Base-by-base conservation (phyloP, 2,888 invertebrate species). In the Pseudococcus viburni region DNA sequence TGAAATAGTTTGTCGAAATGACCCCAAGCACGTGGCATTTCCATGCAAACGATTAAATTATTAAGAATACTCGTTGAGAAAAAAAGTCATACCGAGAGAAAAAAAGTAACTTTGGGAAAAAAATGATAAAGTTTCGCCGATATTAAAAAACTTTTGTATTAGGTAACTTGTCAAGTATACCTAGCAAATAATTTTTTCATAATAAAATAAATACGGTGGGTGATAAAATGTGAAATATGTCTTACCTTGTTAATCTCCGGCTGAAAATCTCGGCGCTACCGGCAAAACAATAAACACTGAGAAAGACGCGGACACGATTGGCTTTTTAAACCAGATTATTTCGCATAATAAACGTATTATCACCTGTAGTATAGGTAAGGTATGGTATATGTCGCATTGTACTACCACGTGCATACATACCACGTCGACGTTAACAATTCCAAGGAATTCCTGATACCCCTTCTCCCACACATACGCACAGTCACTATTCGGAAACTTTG, bases 241-340 rank as follows among this genome's bases (percentile, higher is more conserved):
- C 88, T 80, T 88, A 88, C 88, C 88, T 88, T 68, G 88, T 55
- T 77, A 87, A 80, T 55, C 51, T 83, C 73, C 11, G 19, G n/a
- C 12, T 12, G 46, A 86, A 86, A 86, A 68, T 68, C 88, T 83
- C 39, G 80, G 42, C 59, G 59, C 77, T 80, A 33, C 80, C 55
- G 88, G 88, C 88, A 88, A 88, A 88, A 88, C 88, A 88, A 88
- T 80, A 80, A 88, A 88, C 88, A 88, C 88, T 88, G 88, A 48
- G 88, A 83, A 26, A 15, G 83, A 55, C 26, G 19, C 19, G 1
- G 83, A n/a, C 8, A 19, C 12, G n/a, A 39, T 59, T 80, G 26
- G 48, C 77, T 88, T 88, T 88, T 88, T 88, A 88, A 88, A 86
- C 86, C 48, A 59, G 86, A 46, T 64, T 42, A 46, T 46, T 68